Conservation (phyloP, 2,113 vertebrate genomes). For the Dissostichus mawsoni region DNA sequence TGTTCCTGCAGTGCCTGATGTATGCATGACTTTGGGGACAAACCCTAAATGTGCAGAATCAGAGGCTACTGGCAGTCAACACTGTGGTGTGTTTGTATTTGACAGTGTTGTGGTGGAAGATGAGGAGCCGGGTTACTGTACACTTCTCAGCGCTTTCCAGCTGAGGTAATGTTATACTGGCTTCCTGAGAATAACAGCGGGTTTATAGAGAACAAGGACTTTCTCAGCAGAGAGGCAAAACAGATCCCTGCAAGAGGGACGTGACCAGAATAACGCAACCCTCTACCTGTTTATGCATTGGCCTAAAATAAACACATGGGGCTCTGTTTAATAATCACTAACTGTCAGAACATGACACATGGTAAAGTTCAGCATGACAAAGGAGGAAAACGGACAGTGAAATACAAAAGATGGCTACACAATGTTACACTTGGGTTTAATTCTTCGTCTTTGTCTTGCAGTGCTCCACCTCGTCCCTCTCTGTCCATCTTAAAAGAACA, state of each 20-base stretch:
- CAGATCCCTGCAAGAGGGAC: conserved; percentile 38
- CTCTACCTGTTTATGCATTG: conserved; percentile 43
- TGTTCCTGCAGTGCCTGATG: conserved; percentile 6
- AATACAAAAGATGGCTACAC: conserved; percentile 21
- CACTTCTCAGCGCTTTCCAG: conserved; percentile 31
- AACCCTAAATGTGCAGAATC: conserved; percentile 6
- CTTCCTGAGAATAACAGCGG: conserved; percentile 48
- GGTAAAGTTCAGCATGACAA: conserved; percentile 19
- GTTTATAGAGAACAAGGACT: conserved; percentile 48
- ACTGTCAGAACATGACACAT: conserved; percentile 31
- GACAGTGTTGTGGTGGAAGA: conserved; percentile 36
- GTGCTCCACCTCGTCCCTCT: conserved; percentile 11
- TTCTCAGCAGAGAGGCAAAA: conserved; percentile 45
- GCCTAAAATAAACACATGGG: not conserved
- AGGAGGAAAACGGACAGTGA: conserved; percentile 2
- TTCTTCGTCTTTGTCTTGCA: conserved; percentile 32
- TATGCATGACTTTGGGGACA: conserved; percentile 5
- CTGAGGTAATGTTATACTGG: conserved; percentile 46
- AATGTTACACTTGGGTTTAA: not conserved
- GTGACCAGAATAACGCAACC: conserved; percentile 31
- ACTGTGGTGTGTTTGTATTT: conserved; percentile 54
- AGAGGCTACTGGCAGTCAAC: conserved; percentile 8
- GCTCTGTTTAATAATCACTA: conserved; percentile 18
- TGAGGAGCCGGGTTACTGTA: conserved; percentile 33
- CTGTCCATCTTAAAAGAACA: conserved; percentile 55